Conservation (phyloP, 1,140 invertebrate genomes). For the Oryzaephilus surinamensis region DNA sequence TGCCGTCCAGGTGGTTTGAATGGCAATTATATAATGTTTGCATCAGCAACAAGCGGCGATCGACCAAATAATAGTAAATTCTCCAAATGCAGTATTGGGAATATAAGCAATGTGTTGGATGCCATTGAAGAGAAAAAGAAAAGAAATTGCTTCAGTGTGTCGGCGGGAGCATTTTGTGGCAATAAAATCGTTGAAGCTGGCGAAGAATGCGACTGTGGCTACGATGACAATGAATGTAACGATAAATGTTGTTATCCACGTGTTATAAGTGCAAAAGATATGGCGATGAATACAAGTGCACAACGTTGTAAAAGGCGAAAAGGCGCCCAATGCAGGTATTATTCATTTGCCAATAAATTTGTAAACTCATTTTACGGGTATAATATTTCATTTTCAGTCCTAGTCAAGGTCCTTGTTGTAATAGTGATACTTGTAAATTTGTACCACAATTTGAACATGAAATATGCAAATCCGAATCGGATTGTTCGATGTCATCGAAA, state of each 20-base stretch:
- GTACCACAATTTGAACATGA: conserved; percentile 49
- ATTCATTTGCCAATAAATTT: conserved; percentile 12
- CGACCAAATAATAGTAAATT: conserved; percentile 92
- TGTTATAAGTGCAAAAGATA: conserved; percentile 57
- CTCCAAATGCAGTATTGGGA: conserved; percentile 83
- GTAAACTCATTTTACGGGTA: background rate
- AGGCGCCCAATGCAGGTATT: conserved; percentile 71
- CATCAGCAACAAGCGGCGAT: conserved; percentile 89
- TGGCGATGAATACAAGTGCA: conserved; percentile 56
- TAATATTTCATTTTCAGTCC: conserved; percentile 53
- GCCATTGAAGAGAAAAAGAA: conserved; percentile 86
- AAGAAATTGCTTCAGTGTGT: conserved; percentile 87
- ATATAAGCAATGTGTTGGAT: conserved; percentile 90
- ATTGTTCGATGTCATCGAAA: conserved; percentile 74
- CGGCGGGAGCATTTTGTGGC: conserved; percentile 93
- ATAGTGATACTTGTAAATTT: conserved; percentile 70
- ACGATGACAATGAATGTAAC: conserved; percentile 83
- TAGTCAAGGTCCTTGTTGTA: conserved; percentile 93
- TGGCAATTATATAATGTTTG: conserved; percentile 97
- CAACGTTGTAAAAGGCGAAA: conserved; percentile 67
- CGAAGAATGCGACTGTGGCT: conserved; percentile 98
- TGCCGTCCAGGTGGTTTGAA: conserved; percentile 79
- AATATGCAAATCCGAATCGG: conserved; percentile 73
- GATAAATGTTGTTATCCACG: conserved; percentile 92
- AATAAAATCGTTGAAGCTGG: conserved; percentile 97